Percentiles rank a stretch among this genome's conserved stretches.
Evolutionary conservation across 1,140 invertebrate genomes (phyloP).

Genomic region (Camponotus pennsylvanicus): DNA sequence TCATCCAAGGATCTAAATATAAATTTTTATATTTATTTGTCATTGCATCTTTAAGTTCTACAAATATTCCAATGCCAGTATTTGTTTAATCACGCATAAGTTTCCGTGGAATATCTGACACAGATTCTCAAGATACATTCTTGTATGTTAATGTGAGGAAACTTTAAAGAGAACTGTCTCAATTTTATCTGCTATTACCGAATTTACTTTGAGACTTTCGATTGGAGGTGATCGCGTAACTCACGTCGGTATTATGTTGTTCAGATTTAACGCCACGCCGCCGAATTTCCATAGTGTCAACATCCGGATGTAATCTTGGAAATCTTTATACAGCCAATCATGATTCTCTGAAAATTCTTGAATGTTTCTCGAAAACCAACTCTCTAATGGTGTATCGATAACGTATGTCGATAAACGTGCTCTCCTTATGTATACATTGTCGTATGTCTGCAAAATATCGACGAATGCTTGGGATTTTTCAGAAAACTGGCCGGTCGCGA

Average conservation of each 20-base stretch:
- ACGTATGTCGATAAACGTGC: conserved; percentile 21
- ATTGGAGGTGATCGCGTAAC: background rate
- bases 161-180: background rate
- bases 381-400: conserved; percentile 7
- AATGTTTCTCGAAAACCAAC: background rate
- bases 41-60: background rate
- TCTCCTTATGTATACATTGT: conserved; percentile 39
- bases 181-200: background rate
- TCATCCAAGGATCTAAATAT: conserved; percentile 22
- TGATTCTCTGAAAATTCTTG: background rate
- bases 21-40: conserved; percentile 19
- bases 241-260: conserved; percentile 16
- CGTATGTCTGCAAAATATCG: conserved; percentile 33
- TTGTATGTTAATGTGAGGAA: background rate
- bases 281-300: conserved; percentile 38
- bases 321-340: background rate
- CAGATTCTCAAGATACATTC: background rate
- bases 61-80: background rate
- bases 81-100: background rate
- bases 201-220: background rate
- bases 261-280: conserved; percentile 5
- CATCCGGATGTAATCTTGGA: conserved; percentile 29
- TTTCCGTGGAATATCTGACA: background rate
- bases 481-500: background rate
- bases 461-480: conserved; percentile 14